Conservation (phyloP, 2,888 invertebrate species). For the Psococerastis gibbosa region DNA sequence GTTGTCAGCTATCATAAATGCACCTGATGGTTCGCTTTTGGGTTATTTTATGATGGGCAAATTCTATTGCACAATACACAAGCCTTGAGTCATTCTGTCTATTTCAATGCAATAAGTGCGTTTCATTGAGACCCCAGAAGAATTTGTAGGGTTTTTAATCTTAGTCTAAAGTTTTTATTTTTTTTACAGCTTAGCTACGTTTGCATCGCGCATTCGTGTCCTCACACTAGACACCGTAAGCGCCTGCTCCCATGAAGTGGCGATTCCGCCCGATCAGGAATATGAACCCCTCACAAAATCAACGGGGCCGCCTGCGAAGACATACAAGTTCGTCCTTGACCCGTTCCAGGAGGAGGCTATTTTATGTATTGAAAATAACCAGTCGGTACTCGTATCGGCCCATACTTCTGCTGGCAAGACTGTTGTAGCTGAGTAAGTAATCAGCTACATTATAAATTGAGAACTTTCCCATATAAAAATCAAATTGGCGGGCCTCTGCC, state of each 20-base stretch:
- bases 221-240: constrained; percentile 80
- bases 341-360: constrained; percentile 97
- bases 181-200: constrained; percentile 44
- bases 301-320: constrained; percentile 60
- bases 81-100: no score
- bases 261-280: constrained; percentile 71
- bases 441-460: neutral
- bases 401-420: constrained; percentile 99
- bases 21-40: no score
- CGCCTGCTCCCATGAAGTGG: constrained; percentile 92
- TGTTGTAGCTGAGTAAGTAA: constrained; percentile 85
- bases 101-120: no score
- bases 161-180: no score
- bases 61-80: no score
- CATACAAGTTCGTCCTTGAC: constrained; percentile 87
- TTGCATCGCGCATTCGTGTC: constrained; percentile 63
- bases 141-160: no score
- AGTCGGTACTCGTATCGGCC: constrained; percentile 95
- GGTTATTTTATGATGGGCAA: no score
- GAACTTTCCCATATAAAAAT: constrained; percentile 6
- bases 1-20: no score
- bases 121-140: no score
- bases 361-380: constrained; percentile 89
- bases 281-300: constrained; percentile 43
- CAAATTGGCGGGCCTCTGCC: no score